Base-by-base conservation (phyloP, 1,140 invertebrate species). In the Wiebesia pumilae region DNA sequence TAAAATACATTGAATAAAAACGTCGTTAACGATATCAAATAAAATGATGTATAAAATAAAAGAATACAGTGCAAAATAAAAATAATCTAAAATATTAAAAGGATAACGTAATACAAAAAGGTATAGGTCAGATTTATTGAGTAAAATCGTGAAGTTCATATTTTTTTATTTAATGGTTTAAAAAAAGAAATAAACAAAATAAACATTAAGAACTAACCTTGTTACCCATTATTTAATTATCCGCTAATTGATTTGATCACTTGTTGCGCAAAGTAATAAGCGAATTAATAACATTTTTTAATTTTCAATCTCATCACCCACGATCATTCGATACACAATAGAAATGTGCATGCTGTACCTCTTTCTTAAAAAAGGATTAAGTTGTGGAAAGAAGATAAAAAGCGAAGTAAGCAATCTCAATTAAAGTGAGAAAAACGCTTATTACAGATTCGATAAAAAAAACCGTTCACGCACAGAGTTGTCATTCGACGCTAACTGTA, bases 211-310 rank as follows among this genome's bases (percentile, higher is more conserved):
- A 65, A 65, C 9, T 58, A 83, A 65, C 21, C 51, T 2, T 24
- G 73, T 79, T 79, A 62, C 58, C 14, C 38, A 1, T 78, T 62
- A 84, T 35, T 38, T 58, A 58, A 78, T 78, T 80, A 80, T 54
- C 3, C 33, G 24, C 67, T 80, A 85, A 81, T 81, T 75, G 33
- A 65, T 47, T 73, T 75, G 58, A 65, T 51, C 84, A 85, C 78
- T 81, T 81, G 84, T 85, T 85, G 84, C 78, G 51, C 47, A 58
- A 84, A 81, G 75, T 83, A 62, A 62, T 73, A 16, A 10, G 19
- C 35, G 27, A 47, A 62, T 1, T 24, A 54, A 16, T n/a, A 67
- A 47, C 3, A 24, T n/a, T 83, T 83, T 83, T 75, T 40, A 30
- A 83, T 83, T 65, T 51, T 0, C 21, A 58, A 58, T 80, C 24